phyloP scores from a whole-genome alignment of 2,113 vertebrate genomes.

The Brachyhypopomus occidentalis region DNA sequence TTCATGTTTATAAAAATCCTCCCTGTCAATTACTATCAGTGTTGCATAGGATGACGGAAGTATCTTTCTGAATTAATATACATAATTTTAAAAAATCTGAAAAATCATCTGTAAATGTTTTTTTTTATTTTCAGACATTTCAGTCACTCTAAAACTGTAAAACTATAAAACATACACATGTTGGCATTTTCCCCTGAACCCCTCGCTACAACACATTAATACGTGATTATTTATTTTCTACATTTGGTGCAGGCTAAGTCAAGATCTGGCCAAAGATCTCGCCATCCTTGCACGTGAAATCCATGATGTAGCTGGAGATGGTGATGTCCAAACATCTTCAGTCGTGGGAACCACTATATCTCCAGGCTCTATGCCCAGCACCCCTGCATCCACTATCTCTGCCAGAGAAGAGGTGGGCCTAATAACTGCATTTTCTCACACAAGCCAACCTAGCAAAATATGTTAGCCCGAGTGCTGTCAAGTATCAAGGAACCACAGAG shows the following conservation, averaged over 20 bases:
- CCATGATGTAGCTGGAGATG: conserved; percentile 91
- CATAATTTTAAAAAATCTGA: too few relatives aligned
- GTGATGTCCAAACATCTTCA: conserved; percentile 76
- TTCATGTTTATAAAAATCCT: too few relatives aligned
- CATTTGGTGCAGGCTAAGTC: conserved; percentile 82
- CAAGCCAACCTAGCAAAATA: too few relatives aligned
- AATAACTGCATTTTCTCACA: conserved; percentile 4
- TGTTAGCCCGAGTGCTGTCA: too few relatives aligned
- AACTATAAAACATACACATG: neutral
- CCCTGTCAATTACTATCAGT: too few relatives aligned
- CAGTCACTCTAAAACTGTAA: too few relatives aligned
- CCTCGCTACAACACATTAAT: neutral
- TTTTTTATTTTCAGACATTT: too few relatives aligned
- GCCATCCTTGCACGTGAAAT: conserved; percentile 94
- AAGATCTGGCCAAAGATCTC: conserved; percentile 95
- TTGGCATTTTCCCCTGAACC: neutral
- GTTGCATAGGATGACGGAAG: too few relatives aligned
- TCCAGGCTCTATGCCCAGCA: conserved; percentile 69
- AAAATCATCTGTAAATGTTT: too few relatives aligned
- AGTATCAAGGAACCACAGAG: too few relatives aligned
- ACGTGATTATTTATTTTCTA: neutral
- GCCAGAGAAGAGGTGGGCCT: conserved; percentile 87
- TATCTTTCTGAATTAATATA: too few relatives aligned
- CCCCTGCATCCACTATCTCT: conserved; percentile 87
- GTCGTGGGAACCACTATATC: conserved; percentile 64